Evolutionary conservation across 2,888 invertebrate species (phyloP).

Genomic region (Carabus problematicus): DNA sequence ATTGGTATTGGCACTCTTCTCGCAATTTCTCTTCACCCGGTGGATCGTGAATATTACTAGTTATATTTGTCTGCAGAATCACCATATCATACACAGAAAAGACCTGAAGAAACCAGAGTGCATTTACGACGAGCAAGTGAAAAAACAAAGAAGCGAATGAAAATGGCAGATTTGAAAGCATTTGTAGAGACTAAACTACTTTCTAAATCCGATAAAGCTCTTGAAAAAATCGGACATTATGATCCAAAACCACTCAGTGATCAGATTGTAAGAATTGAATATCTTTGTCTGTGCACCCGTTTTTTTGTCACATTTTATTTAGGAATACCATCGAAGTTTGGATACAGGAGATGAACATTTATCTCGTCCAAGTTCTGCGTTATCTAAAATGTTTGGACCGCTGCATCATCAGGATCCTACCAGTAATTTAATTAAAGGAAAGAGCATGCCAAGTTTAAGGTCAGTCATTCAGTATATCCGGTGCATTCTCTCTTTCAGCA

Average conservation of each 20-base stretch:
- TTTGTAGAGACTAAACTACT: slow-evolving; percentile 91
- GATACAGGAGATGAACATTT: slow-evolving; percentile 81
- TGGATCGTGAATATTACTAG: slow-evolving; percentile 14
- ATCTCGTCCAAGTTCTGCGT: slow-evolving; percentile 73
- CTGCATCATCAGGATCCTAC: slow-evolving; percentile 54
- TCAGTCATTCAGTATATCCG: slow-evolving; percentile 57
- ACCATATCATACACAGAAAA: slow-evolving; percentile 57
- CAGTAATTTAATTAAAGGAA: slow-evolving; percentile 86
- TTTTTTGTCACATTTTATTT: slow-evolving; percentile 33
- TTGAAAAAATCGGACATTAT: slow-evolving; percentile 88
- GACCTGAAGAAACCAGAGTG: slow-evolving; percentile 57
- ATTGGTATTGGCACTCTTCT: slow-evolving; percentile 18
- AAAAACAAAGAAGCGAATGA: slow-evolving; percentile 84
- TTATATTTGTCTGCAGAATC: slow-evolving; percentile 56
- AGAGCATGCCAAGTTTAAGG: slow-evolving; percentile 97
- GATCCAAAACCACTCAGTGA: slow-evolving; percentile 67
- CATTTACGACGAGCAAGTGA: slow-evolving; percentile 77
- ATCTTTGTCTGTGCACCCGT: not conserved
- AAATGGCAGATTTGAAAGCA: slow-evolving; percentile 89
- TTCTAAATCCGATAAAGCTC: slow-evolving; percentile 89
- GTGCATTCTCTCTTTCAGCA: slow-evolving; percentile 6
- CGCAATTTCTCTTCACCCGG: not conserved
- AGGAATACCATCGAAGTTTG: slow-evolving; percentile 85
- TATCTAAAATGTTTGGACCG: slow-evolving; percentile 64
- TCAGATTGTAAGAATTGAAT: slow-evolving; percentile 69